A percentile compares a stretch with the other conserved stretches of the same genome.
Evolutionary conservation across 2,888 invertebrate species (phyloP).

Genomic region (Macropis europaea): DNA sequence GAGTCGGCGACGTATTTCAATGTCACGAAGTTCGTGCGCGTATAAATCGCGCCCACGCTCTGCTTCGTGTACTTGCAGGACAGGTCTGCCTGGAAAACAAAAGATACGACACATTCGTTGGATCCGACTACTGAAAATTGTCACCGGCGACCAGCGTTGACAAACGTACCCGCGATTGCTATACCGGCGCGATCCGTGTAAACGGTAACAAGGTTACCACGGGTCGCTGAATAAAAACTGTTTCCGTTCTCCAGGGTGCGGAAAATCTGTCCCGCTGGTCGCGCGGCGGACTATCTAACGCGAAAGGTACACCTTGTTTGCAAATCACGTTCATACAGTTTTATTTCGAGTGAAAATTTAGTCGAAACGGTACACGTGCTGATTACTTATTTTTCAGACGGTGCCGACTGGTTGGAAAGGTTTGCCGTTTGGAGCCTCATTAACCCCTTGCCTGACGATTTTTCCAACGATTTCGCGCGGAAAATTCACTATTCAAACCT

Average conservation of each 20-base stretch:
- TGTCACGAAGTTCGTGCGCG: slow-evolving; percentile 95
- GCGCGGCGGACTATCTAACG: neutral
- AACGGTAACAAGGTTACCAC: neutral
- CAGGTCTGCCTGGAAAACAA: slow-evolving; percentile 89
- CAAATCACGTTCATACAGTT: neutral
- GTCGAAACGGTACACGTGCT: too few species aligned
- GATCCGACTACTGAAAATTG: slow-evolving; percentile 2
- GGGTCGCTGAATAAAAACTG: too few species aligned
- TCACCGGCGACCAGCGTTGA: too few species aligned
- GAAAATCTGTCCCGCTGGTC: neutral
- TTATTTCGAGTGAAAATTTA: neutral
- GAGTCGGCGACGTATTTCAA: slow-evolving; percentile 95
- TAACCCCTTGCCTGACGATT: too few species aligned
- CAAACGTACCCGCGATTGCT: neutral
- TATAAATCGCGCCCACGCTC: slow-evolving; percentile 93
- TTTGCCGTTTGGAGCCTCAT: too few species aligned
- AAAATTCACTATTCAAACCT: too few species aligned
- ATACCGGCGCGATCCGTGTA: neutral
- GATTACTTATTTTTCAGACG: too few species aligned
- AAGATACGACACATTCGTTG: slow-evolving; percentile 46
- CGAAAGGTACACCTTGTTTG: neutral
- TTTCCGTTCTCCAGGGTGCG: neutral
- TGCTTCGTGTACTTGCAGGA: slow-evolving; percentile 95
- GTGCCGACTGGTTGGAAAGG: too few species aligned
- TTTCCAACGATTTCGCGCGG: too few species aligned